phyloP scores from a whole-genome alignment of 2,888 invertebrate species.

The Trichogramma dendrolimi region DNA sequence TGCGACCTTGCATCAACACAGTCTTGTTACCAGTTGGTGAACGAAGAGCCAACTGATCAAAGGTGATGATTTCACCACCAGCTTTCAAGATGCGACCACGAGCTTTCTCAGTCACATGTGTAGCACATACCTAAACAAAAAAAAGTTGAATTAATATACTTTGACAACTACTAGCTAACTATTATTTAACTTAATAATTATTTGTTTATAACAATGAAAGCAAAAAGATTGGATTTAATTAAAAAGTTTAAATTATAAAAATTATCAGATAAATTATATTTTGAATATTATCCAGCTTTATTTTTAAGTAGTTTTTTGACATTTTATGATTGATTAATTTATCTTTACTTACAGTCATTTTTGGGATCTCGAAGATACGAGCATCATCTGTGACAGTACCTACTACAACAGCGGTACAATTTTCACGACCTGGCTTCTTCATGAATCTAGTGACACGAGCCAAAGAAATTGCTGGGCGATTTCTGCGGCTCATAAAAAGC shows the following conservation, averaged over 20 bases:
- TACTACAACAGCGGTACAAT: conserved; percentile 87
- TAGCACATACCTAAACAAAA: conserved; percentile 70
- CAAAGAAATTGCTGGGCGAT: conserved; percentile 90
- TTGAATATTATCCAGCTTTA: conserved; percentile 1
- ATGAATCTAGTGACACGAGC: conserved; percentile 82
- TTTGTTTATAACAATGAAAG: too few relatives aligned
- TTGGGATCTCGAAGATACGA: conserved; percentile 86
- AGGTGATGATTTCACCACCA: conserved; percentile 93
- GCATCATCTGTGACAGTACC: conserved; percentile 94
- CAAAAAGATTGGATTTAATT: neutral
- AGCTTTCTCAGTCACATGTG: conserved; percentile 90
- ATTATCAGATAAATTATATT: conserved; percentile 8
- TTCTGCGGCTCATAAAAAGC: conserved; percentile 95
- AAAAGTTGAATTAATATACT: neutral
- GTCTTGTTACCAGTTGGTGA: conserved; percentile 93
- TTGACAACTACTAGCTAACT: too few relatives aligned
- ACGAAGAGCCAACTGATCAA: conserved; percentile 92
- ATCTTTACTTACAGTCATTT: conserved; percentile 64
- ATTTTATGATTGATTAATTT: conserved; percentile 1
- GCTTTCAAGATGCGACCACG: conserved; percentile 93
- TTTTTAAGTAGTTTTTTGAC: neutral
- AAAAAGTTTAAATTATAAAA: conserved; percentile 7
- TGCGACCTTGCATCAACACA: conserved; percentile 87
- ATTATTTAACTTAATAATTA: too few relatives aligned
- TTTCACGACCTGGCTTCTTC: conserved; percentile 82